Evolutionary conservation across 1,140 invertebrate genomes (phyloP), one percentile per base, ranked within the genome.

Genomic region (Grapholita molesta): DNA sequence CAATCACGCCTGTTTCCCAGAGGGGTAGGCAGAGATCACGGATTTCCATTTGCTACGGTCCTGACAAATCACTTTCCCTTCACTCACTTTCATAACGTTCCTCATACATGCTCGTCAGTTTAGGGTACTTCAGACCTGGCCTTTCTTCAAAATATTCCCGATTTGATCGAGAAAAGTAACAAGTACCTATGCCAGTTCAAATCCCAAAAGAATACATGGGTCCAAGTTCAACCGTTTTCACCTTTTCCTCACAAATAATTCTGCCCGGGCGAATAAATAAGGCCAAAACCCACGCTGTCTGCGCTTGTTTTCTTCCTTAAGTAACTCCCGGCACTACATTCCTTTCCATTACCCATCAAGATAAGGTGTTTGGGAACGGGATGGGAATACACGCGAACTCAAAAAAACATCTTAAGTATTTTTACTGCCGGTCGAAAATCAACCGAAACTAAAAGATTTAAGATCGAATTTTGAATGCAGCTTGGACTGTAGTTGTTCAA

Each of bases 261-360:
- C 53, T 21, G 12, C 6, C 15, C 12, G 53, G 9, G 53, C 53
- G 18, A 57, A 57, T 57, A 57, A 57, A 57, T 57, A 57, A 57
- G 23, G 53, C 53, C n/a, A 57, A 57, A 57, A 24, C 53, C 52
- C 52, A 21, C 53, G 24, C 53, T 57, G 53, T 57, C 53, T 23
- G 23, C 53, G 24, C 53, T 57, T 57, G 53, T 57, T 57, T 57
- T 57, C 53, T 11, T 57, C 23, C 18, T 25, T 57, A 57, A 57
- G 53, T 57, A 57, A 57, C 53, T 57, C 53, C 53, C 53, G 24
- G 24, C 53, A 57, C 53, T 57, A 57, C 53, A 57, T 57, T 57
- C 53, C 53, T 57, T 57, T 57, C 53, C 53, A 57, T 57, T 57
- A 57, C 53, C 12, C 53, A 57, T 57, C 24, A n/a, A 57, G 53